Evolutionary conservation across 2,888 invertebrate species (phyloP).

Genomic region (Nemurella pictetii): DNA sequence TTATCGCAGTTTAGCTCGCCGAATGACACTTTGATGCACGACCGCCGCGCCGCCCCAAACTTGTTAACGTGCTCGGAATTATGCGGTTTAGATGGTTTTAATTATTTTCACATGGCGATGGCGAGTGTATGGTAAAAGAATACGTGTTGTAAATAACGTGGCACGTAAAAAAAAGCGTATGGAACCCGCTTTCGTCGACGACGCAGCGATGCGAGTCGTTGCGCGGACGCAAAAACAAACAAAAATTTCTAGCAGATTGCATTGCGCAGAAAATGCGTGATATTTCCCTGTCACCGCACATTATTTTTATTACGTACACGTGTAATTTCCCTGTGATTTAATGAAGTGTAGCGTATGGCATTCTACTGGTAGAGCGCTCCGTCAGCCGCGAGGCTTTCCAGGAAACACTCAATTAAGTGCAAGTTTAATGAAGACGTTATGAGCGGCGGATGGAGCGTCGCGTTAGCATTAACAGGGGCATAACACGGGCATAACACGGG

Average conservation of each 20-base stretch:
- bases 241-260: background rate
- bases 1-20: background rate
- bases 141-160: background rate
- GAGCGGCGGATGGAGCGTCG: background rate
- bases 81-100: background rate
- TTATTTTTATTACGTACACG: background rate
- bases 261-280: background rate
- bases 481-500: background rate
- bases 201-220: no score
- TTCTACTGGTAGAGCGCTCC: background rate
- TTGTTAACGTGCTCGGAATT: background rate
- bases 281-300: background rate
- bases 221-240: background rate
- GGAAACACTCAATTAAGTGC: background rate
- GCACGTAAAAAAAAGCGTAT: background rate
- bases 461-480: background rate
- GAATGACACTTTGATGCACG: background rate
- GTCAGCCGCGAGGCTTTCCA: background rate
- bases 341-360: background rate
- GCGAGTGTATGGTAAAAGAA: no score
- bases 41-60: background rate
- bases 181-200: background rate
- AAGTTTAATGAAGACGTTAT: background rate
- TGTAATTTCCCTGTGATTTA: background rate
- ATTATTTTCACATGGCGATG: background rate